Base-by-base conservation (phyloP, 2,888 invertebrate genomes). In the Lasioglossum figueresi region DNA sequence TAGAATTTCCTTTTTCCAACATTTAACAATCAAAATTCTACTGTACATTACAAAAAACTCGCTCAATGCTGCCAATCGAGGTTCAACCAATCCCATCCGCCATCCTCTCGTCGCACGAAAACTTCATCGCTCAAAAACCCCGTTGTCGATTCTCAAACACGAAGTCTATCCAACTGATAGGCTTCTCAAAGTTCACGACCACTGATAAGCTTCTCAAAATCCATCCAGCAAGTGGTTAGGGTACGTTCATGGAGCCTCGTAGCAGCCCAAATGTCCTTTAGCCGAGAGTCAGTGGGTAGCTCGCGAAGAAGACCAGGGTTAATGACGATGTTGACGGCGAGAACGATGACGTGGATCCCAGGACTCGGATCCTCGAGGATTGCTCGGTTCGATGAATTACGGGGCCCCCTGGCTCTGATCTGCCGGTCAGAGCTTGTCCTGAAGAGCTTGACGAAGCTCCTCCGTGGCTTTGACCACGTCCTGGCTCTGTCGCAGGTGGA, bases 371-470 rank as follows among this genome's bases (percentile, higher is more conserved):
- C 81, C 81, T 63, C 66, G 78, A 70, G 78, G 76, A 43, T 72
- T 71, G 74, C 72, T 79, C 34, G 31, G 71, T 52, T 78, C 80
- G 80, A 73, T 84, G 78, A 66, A 40, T 82, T 70, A 68, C 73
- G 83, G 27, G 79, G 80, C 31, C 79, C 74, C 40, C 56, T 16
- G 56, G 75, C 43, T 31, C 74, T n/a, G 73, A 34, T 43, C 73
- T 14, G 12, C 27, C 63, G 89, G 95, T 96, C 97, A 97, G 95
- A 97, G 96, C 95, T 97, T 97, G 90, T 97, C 97, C 93, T 97
- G 97, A 73, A 97, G 95, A 76, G 97, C 96, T 92, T 97, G 96
- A 88, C 97, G 96, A n/a, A 97, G 96, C 91, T 97, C 97, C 93
- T 97, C 97, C 14, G 97, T 97, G 27, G 97, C 97, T 95, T 97